Evolutionary conservation across 2,113 vertebrate genomes (phyloP).

Genomic region (Petroica traversi): DNA sequence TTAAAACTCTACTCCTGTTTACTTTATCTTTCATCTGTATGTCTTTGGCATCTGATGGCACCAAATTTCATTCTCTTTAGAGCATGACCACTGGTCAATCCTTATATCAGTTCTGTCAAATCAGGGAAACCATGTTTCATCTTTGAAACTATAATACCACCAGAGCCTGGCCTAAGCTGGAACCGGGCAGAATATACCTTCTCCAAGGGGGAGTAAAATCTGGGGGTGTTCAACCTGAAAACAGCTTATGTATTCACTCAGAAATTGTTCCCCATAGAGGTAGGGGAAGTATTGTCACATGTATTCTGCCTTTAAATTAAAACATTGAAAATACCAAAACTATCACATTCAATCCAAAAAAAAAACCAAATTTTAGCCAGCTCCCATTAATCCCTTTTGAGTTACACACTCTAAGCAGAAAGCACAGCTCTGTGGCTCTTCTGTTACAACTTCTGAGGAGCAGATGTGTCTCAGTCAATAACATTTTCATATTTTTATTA

Average conservation of each 20-base stretch:
- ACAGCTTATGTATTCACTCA: not conserved
- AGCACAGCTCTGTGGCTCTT: not conserved
- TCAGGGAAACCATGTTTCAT: not conserved
- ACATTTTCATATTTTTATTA: not conserved
- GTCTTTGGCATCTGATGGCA: not conserved
- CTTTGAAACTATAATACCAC: not conserved
- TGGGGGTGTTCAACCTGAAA: not conserved
- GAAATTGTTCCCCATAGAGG: not conserved
- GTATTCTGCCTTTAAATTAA: not conserved
- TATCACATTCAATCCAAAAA: not conserved
- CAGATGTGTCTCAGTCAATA: not conserved
- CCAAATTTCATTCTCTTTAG: not conserved
- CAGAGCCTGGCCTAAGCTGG: not conserved
- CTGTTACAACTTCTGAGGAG: not conserved
- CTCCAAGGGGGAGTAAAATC: not conserved
- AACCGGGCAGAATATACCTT: not conserved
- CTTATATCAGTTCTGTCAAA: not conserved
- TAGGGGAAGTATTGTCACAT: rapidly evolving
- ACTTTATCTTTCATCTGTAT: not conserved
- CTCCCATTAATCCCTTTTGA: not conserved
- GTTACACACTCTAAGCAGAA: not conserved
- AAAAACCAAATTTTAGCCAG: not conserved
- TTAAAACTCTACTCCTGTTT: not conserved
- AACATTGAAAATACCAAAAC: not conserved
- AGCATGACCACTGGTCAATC: not conserved